Evolutionary conservation across 2,797 vertebrate genomes (phyloP).

Genomic region (Sebastes nivosus): DNA sequence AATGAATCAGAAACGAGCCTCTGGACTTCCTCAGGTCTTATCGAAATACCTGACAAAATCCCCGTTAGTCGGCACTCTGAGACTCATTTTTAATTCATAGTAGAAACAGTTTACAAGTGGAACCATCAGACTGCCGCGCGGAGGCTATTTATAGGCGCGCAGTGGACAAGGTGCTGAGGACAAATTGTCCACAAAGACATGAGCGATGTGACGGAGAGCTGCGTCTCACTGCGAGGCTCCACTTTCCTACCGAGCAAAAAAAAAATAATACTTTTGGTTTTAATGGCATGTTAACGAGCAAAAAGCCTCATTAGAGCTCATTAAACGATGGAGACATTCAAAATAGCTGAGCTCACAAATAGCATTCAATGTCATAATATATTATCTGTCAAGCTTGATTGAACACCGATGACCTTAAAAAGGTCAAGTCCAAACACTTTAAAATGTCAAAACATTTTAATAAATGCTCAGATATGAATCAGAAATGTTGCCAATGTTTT

Average conservation of each 20-base stretch:
- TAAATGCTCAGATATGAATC: background rate
- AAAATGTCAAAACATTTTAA: constrained; percentile 16
- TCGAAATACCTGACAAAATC: constrained; percentile 41
- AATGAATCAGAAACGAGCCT: constrained; percentile 24
- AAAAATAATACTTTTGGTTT: background rate
- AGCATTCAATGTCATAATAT: background rate
- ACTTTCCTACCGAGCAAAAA: background rate
- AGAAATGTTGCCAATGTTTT: background rate
- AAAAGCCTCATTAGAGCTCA: background rate
- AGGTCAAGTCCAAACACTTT: constrained; percentile 21
- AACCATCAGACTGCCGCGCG: background rate
- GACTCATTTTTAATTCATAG: constrained; percentile 60
- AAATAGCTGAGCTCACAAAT: background rate
- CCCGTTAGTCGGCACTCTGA: constrained; percentile 14
- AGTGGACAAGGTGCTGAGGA: constrained; percentile 36
- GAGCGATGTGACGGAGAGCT: constrained; percentile 41
- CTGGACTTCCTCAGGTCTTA: constrained; percentile 36
- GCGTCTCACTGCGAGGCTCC: background rate
- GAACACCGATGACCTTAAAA: background rate
- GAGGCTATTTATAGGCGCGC: constrained; percentile 49
- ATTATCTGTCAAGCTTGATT: background rate
- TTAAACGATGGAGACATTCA: background rate
- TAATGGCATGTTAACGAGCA: background rate
- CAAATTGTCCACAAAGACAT: constrained; percentile 60
- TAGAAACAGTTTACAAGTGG: constrained; percentile 63